phyloP scores from a whole-genome alignment of 2,888 invertebrate genomes.

The Cinara cedri region DNA sequence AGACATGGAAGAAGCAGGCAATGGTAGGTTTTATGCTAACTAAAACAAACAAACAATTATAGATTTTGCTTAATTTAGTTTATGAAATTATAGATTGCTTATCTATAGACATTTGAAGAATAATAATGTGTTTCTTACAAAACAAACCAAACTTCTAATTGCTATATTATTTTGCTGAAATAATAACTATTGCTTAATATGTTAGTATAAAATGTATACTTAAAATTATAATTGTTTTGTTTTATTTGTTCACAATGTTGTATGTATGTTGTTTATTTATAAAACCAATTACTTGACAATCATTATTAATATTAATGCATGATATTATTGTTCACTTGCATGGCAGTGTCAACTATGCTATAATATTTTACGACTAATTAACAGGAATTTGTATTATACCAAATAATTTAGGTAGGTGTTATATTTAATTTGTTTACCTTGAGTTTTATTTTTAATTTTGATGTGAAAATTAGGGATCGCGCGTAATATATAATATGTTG shows the following conservation, averaged over 20 bases:
- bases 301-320: conserved; percentile 28
- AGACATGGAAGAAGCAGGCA: conserved; percentile 95
- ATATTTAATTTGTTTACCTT: conserved; percentile 46
- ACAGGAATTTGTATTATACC: conserved; percentile 53
- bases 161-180: conserved; percentile 23
- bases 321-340: conserved; percentile 2
- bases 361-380: conserved; percentile 42
- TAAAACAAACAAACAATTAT: conserved; percentile 38
- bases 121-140: not conserved
- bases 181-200: conserved; percentile 6
- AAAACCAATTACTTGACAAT: not conserved
- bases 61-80: conserved; percentile 58
- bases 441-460: conserved; percentile 47
- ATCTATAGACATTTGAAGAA: not conserved
- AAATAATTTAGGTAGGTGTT: conserved; percentile 56
- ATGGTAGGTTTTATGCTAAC: conserved; percentile 73
- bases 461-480: conserved; percentile 45
- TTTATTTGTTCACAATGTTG: not conserved
- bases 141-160: not conserved
- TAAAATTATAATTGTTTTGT: conserved; percentile 3
- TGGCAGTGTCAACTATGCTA: conserved; percentile 7
- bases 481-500: conserved; percentile 39
- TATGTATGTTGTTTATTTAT: not conserved
- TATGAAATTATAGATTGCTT: conserved; percentile 15
- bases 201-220: not conserved